Conservation (phyloP, 64 coral and sea anemone genomes). For the Pachyseris speciosa region DNA sequence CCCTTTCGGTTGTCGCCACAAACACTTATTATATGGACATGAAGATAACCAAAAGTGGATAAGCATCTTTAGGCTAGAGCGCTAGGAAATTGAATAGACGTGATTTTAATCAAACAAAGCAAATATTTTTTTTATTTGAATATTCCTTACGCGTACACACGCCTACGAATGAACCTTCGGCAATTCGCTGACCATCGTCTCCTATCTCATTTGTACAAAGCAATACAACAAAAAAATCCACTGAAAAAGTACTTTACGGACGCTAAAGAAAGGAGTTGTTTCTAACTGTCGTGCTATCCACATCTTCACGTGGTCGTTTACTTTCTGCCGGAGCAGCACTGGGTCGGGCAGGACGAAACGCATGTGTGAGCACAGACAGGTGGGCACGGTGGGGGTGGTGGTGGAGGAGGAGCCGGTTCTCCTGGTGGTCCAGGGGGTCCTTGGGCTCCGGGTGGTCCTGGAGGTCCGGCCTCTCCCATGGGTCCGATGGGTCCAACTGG, state of each 20-base stretch:
- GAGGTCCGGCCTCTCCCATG: slow-evolving; percentile 99
- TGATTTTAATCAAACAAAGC: slow-evolving; percentile 38
- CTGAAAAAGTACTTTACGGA: slow-evolving; percentile 80
- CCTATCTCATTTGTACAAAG: slow-evolving; percentile 87
- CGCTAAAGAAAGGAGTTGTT: slow-evolving; percentile 56
- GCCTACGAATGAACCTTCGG: slow-evolving; percentile 57
- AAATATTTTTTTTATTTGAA: slow-evolving; percentile 60
- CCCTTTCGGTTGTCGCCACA: too few relatives aligned
- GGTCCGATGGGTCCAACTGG: slow-evolving; percentile 98
- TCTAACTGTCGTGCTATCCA: slow-evolving; percentile 32
- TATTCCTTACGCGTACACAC: slow-evolving; percentile 36
- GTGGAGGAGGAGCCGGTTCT: slow-evolving; percentile 98
- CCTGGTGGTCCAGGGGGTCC: slow-evolving; percentile 98
- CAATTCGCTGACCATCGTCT: slow-evolving; percentile 24
- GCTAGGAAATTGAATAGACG: too few relatives aligned
- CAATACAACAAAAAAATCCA: slow-evolving; percentile 88
- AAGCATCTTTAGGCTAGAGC: too few relatives aligned
- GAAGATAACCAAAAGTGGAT: too few relatives aligned
- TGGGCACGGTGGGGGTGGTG: slow-evolving; percentile 97
- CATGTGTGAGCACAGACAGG: slow-evolving; percentile 99
- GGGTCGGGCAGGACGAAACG: slow-evolving; percentile 87
- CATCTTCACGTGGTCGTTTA: slow-evolving; percentile 71
- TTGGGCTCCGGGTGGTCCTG: slow-evolving; percentile 91
- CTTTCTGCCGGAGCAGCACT: slow-evolving; percentile 87
- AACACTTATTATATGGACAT: too few relatives aligned